phyloP scores from a whole-genome alignment of 2,113 vertebrate genomes.

The Campylorhamphus procurvoides region DNA sequence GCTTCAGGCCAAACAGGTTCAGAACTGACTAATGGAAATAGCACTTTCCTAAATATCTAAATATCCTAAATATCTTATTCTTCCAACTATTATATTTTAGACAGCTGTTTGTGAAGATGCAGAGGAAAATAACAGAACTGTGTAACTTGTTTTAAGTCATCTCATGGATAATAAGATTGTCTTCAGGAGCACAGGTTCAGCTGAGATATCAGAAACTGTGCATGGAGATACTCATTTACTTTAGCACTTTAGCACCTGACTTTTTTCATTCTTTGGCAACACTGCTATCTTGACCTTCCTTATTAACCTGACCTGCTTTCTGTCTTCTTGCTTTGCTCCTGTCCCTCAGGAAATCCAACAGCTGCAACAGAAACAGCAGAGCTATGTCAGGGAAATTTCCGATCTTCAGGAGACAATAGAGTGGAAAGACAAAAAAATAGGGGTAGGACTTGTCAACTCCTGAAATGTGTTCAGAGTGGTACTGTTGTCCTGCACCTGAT shows the following conservation, averaged over 20 bases:
- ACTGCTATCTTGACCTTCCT: neutral
- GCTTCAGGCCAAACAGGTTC: neutral
- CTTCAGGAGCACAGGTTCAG: neutral
- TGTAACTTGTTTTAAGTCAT: neutral
- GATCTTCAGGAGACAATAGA: slow-evolving; percentile 94
- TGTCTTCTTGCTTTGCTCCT: slow-evolving; percentile 62
- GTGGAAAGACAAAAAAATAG: slow-evolving; percentile 97
- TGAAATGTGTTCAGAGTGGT: neutral
- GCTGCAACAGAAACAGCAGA: slow-evolving; percentile 86
- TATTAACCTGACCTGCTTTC: slow-evolving; percentile 61
- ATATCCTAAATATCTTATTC: neutral
- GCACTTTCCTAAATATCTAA: neutral
- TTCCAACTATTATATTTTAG: neutral
- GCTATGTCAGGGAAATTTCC: slow-evolving; percentile 86
- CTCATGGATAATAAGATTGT: neutral
- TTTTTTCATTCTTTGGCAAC: slow-evolving; percentile 36
- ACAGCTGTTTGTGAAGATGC: neutral
- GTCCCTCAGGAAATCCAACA: slow-evolving; percentile 84
- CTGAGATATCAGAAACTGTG: neutral
- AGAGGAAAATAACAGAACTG: neutral
- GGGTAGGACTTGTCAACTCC: slow-evolving; percentile 73
- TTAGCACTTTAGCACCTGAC: neutral
- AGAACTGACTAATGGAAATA: neutral
- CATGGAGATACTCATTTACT: neutral
- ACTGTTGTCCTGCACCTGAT: neutral